These are phyloP conservation scores for Rhadinocentrus ornatus DNA, from an alignment of 2,797 vertebrate genomes.

Conservation along the genomic window DNA sequence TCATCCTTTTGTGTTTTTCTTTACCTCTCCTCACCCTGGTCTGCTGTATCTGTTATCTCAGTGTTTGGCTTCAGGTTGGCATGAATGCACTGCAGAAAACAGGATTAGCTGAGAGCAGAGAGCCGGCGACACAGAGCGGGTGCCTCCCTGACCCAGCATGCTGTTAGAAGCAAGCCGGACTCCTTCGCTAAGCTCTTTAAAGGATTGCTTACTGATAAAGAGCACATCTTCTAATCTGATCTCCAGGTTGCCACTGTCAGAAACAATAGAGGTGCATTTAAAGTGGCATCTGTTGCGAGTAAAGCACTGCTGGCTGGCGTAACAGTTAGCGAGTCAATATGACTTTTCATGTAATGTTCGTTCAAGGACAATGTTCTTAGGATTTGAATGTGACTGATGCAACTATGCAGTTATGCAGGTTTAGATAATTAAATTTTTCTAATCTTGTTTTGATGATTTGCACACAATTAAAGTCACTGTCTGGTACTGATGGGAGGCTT, in stretches of 20 bases:
- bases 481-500: not conserved
- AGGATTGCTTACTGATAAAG: conserved; percentile 51
- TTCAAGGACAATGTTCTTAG: conserved; percentile 45
- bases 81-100: conserved; percentile 56
- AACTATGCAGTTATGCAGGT: conserved; percentile 9
- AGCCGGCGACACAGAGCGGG: conserved; percentile 42
- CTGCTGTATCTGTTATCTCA: conserved; percentile 14
- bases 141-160: conserved; percentile 59
- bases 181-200: conserved; percentile 60
- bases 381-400: conserved; percentile 40
- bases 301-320: conserved; percentile 30
- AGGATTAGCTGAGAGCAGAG: conserved; percentile 61
- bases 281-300: conserved; percentile 59
- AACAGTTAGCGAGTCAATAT: not conserved
- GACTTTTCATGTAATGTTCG: conserved; percentile 32
- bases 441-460: conserved; percentile 48
- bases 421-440: conserved; percentile 38
- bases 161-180: conserved; percentile 50
- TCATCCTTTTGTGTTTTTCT: conserved; percentile 33
- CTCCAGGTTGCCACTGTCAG: conserved; percentile 71
- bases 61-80: conserved; percentile 41
- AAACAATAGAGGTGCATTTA: conserved; percentile 59
- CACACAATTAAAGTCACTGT: conserved; percentile 6
- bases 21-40: conserved; percentile 4
- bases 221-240: conserved; percentile 71